phyloP scores from a whole-genome alignment of 1,140 invertebrate genomes.

The Zelostemma sp. region DNA sequence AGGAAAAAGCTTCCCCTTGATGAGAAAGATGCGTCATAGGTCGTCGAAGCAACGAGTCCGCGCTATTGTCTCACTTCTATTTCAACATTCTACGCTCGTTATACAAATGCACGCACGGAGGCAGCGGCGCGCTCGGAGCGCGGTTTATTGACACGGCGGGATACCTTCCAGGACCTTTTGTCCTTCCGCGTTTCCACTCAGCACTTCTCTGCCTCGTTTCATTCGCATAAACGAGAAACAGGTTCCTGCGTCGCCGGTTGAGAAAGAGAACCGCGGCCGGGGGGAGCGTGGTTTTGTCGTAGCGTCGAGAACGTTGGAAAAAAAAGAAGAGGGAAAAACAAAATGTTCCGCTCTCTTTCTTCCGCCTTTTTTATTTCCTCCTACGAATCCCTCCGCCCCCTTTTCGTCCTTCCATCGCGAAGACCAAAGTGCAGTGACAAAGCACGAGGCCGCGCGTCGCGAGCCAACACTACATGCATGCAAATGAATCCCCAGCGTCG shows the following conservation, averaged over 20 bases:
- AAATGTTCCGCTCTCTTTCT: constrained; percentile 27
- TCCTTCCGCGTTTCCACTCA: constrained; percentile 56
- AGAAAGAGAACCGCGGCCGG: constrained; percentile 46
- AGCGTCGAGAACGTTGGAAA: constrained; percentile 17
- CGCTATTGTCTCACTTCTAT: constrained; percentile 42
- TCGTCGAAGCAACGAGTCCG: constrained; percentile 19
- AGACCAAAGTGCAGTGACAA: constrained; percentile 22
- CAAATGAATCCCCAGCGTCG: constrained; percentile 52
- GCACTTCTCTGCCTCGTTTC: constrained; percentile 51
- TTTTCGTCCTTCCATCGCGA: constrained; percentile 25
- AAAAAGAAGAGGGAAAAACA: constrained; percentile 22
- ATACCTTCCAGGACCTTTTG: constrained; percentile 57
- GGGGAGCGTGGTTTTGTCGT: constrained; percentile 49
- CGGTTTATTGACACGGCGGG: constrained; percentile 47
- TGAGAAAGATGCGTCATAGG: constrained; percentile 31
- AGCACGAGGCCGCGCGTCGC: constrained; percentile 10
- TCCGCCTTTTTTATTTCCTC: constrained; percentile 17
- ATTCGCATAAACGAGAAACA: constrained; percentile 55
- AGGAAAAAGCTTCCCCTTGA: constrained; percentile 39
- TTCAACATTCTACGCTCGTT: constrained; percentile 31
- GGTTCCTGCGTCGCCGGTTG: constrained; percentile 37
- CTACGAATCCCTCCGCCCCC: constrained; percentile 19
- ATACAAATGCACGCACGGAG: constrained; percentile 38
- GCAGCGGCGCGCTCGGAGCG: constrained; percentile 23
- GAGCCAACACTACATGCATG: constrained; percentile 41